Percentiles rank a stretch among this genome's conserved stretches.
Evolutionary conservation across 2,113 vertebrate species (phyloP).

Genomic region (Ariopsis seemanni): DNA sequence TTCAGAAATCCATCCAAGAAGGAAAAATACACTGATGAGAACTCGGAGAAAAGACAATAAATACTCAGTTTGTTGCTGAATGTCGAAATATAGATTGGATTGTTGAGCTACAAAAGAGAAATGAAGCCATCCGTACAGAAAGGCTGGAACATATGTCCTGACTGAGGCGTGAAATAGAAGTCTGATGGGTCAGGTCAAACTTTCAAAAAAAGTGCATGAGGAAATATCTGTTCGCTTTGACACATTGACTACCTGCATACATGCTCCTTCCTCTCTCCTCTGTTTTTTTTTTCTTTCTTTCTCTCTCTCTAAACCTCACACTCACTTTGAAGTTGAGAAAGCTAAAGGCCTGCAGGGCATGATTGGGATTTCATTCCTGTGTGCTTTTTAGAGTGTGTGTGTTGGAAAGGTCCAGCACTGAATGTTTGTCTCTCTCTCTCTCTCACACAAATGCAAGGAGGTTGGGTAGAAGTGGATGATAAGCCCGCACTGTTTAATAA

Average conservation of each 20-base stretch:
- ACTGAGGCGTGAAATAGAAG: conserved; percentile 14
- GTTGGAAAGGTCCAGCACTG: not conserved
- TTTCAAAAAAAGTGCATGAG: conserved; percentile 17
- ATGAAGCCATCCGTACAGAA: not conserved
- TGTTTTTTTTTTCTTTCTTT: not conserved
- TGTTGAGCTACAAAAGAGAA: not conserved
- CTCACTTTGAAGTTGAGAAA: conserved; percentile 31
- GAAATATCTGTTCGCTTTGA: conserved; percentile 9
- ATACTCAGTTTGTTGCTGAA: not conserved
- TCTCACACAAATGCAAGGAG: not conserved
- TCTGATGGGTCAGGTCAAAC: conserved; percentile 19
- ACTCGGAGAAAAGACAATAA: conserved; percentile 8
- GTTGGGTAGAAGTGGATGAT: conserved; percentile 3
- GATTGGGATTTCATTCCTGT: conserved; percentile 35
- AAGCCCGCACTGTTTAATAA: conserved; percentile 28
- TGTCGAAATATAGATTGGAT: not conserved
- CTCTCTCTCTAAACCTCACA: conserved; percentile 12
- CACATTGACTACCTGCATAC: conserved; percentile 24
- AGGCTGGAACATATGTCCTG: not conserved
- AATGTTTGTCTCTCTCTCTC: conserved; percentile 1
- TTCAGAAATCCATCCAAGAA: conserved; percentile 36
- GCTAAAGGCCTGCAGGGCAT: conserved; percentile 28
- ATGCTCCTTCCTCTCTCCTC: not conserved
- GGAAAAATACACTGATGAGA: conserved; percentile 15
- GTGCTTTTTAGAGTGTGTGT: not conserved